Evolutionary conservation across 2,888 invertebrate species (phyloP).

Genomic region (Caenorhabditis sp.): DNA sequence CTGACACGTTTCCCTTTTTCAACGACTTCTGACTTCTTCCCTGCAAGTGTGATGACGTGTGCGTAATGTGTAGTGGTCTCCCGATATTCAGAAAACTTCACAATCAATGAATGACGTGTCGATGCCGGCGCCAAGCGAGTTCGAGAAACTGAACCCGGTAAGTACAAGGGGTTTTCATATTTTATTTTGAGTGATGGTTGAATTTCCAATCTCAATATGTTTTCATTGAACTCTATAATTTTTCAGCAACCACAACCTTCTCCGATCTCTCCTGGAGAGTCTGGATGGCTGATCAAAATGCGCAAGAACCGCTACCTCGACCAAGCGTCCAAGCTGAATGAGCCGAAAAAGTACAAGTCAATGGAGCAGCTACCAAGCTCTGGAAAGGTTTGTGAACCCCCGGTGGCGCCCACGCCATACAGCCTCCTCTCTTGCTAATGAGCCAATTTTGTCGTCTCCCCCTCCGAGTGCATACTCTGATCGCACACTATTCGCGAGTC

Average conservation of each 20-base stretch:
- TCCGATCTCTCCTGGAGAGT: conserved; percentile 59
- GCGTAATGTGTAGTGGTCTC: conserved; percentile 12
- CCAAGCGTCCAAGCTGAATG: conserved; percentile 36
- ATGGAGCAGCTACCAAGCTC: conserved; percentile 52
- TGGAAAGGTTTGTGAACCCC: conserved; percentile 22
- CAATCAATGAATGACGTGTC: conserved; percentile 54
- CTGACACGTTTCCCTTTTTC: conserved; percentile 27
- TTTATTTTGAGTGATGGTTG: background rate
- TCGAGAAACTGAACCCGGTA: conserved; percentile 37
- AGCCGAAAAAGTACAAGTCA: conserved; percentile 40
- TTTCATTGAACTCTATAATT: conserved; percentile 33
- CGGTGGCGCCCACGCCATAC: too few species aligned
- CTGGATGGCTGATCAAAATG: conserved; percentile 70
- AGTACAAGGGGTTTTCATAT: background rate
- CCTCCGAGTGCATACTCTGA: too few species aligned
- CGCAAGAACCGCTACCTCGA: conserved; percentile 67
- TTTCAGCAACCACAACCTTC: conserved; percentile 40
- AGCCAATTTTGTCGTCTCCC: too few species aligned
- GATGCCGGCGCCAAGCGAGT: conserved; percentile 38
- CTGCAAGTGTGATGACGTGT: too few species aligned
- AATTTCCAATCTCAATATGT: too few species aligned
- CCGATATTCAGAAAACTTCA: conserved; percentile 51
- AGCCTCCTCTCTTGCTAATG: too few species aligned
- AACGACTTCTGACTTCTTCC: background rate
- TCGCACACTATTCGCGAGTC: too few species aligned